phyloP scores from a whole-genome alignment of 2,888 invertebrate species.

The Hyles lineata region DNA sequence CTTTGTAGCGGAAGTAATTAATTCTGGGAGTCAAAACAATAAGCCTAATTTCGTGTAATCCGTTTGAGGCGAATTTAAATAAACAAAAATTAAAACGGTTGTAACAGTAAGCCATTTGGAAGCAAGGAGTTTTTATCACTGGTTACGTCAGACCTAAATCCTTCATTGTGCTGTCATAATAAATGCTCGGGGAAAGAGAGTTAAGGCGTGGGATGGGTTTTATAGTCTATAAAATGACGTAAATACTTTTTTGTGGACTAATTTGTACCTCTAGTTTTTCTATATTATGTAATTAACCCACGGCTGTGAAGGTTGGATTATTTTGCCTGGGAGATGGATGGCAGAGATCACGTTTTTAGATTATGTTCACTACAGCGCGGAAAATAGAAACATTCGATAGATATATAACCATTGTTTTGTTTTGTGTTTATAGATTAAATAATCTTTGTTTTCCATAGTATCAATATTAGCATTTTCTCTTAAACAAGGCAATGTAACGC shows the following conservation, averaged over 20 bases:
- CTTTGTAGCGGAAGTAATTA: conserved; percentile 41
- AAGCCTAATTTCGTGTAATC: conserved; percentile 37
- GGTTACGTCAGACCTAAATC: conserved; percentile 33
- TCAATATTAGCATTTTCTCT: too few relatives aligned
- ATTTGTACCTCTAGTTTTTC: background rate
- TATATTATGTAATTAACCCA: background rate
- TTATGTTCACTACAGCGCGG: too few relatives aligned
- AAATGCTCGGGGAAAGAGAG: conserved; percentile 34
- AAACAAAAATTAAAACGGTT: conserved; percentile 25
- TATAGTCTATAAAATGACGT: background rate
- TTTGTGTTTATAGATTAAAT: too few relatives aligned
- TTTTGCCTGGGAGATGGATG: too few relatives aligned
- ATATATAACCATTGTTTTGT: too few relatives aligned
- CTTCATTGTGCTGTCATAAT: conserved; percentile 34
- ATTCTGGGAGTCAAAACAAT: conserved; percentile 41
- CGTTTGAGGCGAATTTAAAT: conserved; percentile 30
- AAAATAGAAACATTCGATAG: too few relatives aligned
- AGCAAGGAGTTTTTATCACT: conserved; percentile 32
- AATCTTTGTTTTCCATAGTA: too few relatives aligned
- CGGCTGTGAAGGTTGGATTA: too few relatives aligned
- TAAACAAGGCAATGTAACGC: too few relatives aligned
- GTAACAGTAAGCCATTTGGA: conserved; percentile 22
- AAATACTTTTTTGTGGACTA: background rate
- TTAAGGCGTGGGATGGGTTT: conserved; percentile 18
- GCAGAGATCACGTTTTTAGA: too few relatives aligned